phyloP scores from a whole-genome alignment of 2,797 vertebrate genomes.

The Alfaro cultratus region DNA sequence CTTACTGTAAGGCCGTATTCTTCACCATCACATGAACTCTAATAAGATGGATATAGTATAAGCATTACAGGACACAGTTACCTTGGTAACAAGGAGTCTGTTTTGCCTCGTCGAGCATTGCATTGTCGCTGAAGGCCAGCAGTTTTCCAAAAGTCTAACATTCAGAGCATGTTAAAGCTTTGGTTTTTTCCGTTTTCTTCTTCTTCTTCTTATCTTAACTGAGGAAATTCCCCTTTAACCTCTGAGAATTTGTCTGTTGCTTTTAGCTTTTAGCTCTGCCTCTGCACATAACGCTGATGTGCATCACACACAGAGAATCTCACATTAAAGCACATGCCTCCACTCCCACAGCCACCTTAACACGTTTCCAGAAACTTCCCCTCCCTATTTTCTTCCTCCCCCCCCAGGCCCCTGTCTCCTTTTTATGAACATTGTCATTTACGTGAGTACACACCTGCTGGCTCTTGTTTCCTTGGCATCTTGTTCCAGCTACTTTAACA shows the following conservation, averaged over 20 bases:
- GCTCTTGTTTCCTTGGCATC: constrained; percentile 63
- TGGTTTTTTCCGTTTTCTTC: constrained; percentile 22
- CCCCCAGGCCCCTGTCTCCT: not conserved
- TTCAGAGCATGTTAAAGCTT: constrained; percentile 39
- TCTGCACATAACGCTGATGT: constrained; percentile 11
- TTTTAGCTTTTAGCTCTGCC: not conserved
- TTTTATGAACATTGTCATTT: constrained; percentile 22
- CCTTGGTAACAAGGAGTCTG: constrained; percentile 64
- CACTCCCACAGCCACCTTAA: not conserved
- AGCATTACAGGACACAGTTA: constrained; percentile 57
- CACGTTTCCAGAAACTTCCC: constrained; percentile 4
- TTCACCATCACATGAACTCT: constrained; percentile 20
- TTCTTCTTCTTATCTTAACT: constrained; percentile 6
- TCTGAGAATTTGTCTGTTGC: constrained; percentile 12
- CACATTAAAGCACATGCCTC: not conserved
- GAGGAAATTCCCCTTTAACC: constrained; percentile 36
- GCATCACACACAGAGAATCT: not conserved
- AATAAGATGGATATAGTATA: constrained; percentile 45
- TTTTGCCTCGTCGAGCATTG: constrained; percentile 40
- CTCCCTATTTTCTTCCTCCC: constrained; percentile 1
- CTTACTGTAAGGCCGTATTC: constrained; percentile 22
- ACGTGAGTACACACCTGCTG: constrained; percentile 56
- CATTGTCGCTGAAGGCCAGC: constrained; percentile 46
- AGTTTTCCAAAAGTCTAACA: constrained; percentile 54
- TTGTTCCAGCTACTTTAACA: constrained; percentile 48